Conservation (phyloP, 2,113 vertebrate species). For the Acanthisitta chloris region DNA sequence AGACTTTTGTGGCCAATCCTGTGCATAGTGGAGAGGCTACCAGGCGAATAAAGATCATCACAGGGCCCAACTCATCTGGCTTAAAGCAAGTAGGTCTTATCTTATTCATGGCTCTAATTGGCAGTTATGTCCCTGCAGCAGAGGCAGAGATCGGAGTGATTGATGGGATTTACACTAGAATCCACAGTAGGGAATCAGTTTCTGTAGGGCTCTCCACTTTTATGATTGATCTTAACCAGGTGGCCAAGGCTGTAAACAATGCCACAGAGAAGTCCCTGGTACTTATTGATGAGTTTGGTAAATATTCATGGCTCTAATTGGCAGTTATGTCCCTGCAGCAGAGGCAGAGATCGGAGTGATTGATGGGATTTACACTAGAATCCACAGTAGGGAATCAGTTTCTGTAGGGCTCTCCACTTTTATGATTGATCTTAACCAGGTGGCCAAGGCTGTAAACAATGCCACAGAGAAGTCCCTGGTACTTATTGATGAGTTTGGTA, state of each 20-base stretch:
- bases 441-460: slow-evolving; percentile 89
- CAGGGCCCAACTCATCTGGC: slow-evolving; percentile 95
- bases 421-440: slow-evolving; percentile 96
- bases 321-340: slow-evolving; percentile 91
- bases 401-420: slow-evolving; percentile 96
- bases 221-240: slow-evolving; percentile 96
- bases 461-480: slow-evolving; percentile 89
- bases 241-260: slow-evolving; percentile 89
- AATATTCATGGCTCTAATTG: slow-evolving; percentile 95
- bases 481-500: slow-evolving; percentile 97
- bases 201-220: slow-evolving; percentile 96
- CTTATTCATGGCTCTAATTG: slow-evolving; percentile 94
- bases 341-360: slow-evolving; percentile 90
- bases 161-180: slow-evolving; percentile 91
- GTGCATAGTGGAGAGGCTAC: slow-evolving; percentile 75
- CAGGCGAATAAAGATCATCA: slow-evolving; percentile 88
- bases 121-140: slow-evolving; percentile 91
- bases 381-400: slow-evolving; percentile 92
- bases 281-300: slow-evolving; percentile 96
- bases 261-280: slow-evolving; percentile 89
- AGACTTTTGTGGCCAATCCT: slow-evolving; percentile 91
- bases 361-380: slow-evolving; percentile 91
- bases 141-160: slow-evolving; percentile 90
- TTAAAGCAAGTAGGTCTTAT: slow-evolving; percentile 95
- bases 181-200: slow-evolving; percentile 92